Conservation (phyloP, 1,140 invertebrate species). For the Babylonia areolata region DNA sequence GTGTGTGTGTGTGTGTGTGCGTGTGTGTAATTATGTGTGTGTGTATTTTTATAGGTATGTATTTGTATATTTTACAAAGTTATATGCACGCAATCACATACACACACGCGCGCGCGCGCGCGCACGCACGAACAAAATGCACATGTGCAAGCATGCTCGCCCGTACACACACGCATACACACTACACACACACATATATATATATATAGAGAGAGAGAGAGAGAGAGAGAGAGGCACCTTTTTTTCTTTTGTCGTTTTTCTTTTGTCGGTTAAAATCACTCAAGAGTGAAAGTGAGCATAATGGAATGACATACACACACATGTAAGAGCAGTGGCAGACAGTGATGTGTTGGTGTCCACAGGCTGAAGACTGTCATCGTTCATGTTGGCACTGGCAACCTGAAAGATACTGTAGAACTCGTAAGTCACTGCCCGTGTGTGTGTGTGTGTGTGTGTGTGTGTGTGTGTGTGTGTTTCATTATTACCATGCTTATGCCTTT, state of each 20-base stretch:
- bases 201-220: too few relatives aligned
- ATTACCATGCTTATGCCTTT: too few relatives aligned
- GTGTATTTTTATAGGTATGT: not conserved
- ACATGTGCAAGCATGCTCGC: not conserved
- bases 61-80: not conserved
- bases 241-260: too few relatives aligned
- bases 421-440: slow-evolving; percentile 75
- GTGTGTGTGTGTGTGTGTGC: not conserved
- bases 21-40: not conserved
- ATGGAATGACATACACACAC: too few relatives aligned
- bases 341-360: not conserved
- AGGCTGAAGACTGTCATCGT: slow-evolving; percentile 80
- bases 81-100: not conserved
- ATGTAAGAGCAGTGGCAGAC: too few relatives aligned
- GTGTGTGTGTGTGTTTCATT: not conserved
- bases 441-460: slow-evolving; percentile 7
- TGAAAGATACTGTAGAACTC: slow-evolving; percentile 84
- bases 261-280: too few relatives aligned
- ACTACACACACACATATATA: not conserved
- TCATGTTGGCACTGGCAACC: slow-evolving; percentile 85
- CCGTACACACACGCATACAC: not conserved
- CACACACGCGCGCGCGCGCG: not conserved
- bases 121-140: too few relatives aligned
- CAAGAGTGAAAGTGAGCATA: too few relatives aligned
- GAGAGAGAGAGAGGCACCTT: too few relatives aligned